A percentile compares a stretch with the other conserved stretches of the same genome.
Conservation (phyloP, 2,888 invertebrate species). For the Nemotelus nigrinus region DNA sequence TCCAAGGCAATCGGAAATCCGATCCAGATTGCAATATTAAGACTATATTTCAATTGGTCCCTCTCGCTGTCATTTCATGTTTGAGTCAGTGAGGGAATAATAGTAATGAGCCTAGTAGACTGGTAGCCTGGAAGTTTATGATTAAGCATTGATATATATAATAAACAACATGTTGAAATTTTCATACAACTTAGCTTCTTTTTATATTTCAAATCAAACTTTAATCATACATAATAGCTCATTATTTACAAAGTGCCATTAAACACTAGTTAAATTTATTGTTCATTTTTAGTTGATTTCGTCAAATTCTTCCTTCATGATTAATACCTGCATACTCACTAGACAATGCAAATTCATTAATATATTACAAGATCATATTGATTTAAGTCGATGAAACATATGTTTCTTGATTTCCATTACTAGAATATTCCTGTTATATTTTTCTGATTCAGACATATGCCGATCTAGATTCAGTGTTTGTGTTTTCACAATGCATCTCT, state of each 20-base stretch:
- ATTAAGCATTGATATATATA: too few species aligned
- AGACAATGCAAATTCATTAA: slow-evolving; percentile 23
- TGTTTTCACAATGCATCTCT: too few species aligned
- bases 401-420: neutral
- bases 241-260: slow-evolving; percentile 38
- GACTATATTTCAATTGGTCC: neutral
- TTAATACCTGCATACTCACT: neutral
- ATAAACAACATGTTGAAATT: slow-evolving; percentile 6
- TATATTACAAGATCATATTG: slow-evolving; percentile 24
- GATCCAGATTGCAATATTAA: neutral
- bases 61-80: too few species aligned
- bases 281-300: slow-evolving; percentile 42
- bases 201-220: slow-evolving; percentile 36
- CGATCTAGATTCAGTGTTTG: too few species aligned
- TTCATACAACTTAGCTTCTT: slow-evolving; percentile 26
- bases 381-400: neutral
- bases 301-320: neutral
- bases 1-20: neutral
- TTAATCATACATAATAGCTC: neutral
- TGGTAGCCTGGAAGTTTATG: too few species aligned
- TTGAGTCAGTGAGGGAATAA: too few species aligned
- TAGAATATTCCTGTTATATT: too few species aligned
- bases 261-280: slow-evolving; percentile 39
- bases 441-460: too few species aligned
- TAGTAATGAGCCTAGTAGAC: too few species aligned